These are phyloP conservation scores for Anthopleura xanthogrammica DNA, from an alignment of 92 coral and sea anemone genomes.

Conservation along the genomic window DNA sequence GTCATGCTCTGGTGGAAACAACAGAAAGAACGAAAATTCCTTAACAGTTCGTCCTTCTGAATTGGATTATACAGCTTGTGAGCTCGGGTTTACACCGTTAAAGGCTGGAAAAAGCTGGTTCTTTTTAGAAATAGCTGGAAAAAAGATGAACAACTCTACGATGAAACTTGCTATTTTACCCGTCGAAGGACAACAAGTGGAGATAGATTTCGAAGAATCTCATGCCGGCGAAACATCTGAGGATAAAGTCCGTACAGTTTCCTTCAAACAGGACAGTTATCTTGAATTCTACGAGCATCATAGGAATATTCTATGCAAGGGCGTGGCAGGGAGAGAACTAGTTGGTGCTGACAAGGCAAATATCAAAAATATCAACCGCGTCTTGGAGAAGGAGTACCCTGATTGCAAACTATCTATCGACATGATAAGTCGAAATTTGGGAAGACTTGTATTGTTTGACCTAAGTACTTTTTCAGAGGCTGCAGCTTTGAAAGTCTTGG, in stretches of 20 bases:
- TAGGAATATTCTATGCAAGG: conserved; percentile 1
- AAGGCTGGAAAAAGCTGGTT: not conserved
- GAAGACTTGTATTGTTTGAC: not conserved
- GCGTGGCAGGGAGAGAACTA: not conserved
- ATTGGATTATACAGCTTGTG: not conserved
- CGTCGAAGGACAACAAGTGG: not conserved
- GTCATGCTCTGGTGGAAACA: not conserved
- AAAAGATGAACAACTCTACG: not conserved
- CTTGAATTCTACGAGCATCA: not conserved
- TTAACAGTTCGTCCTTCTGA: not conserved
- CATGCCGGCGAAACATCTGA: not conserved
- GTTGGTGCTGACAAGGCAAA: conserved; percentile 30
- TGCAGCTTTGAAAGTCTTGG: not conserved
- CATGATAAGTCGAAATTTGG: not conserved
- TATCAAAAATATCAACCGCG: conserved; percentile 37
- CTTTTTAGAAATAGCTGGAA: not conserved
- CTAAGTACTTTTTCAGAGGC: not conserved
- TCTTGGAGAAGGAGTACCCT: not conserved
- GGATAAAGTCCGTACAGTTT: not conserved
- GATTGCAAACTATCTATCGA: not conserved
- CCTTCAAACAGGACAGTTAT: not conserved
- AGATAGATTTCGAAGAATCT: not conserved
- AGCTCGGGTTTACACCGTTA: not conserved
- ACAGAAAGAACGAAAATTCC: not conserved
- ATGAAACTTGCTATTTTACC: not conserved